phyloP scores from a whole-genome alignment of 2,888 invertebrate species.

The Stenodema calcarata region DNA sequence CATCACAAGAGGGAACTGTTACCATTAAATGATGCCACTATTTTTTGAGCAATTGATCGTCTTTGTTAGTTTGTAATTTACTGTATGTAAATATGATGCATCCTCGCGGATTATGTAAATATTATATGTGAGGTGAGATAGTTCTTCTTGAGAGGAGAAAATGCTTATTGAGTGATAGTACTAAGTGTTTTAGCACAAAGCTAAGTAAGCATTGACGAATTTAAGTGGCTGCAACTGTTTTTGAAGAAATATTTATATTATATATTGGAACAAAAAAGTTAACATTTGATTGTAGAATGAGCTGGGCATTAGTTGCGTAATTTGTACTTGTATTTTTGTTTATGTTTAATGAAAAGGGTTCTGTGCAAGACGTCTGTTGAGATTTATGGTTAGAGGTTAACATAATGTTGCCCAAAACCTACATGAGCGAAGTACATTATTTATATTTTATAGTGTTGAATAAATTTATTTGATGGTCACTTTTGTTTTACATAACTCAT shows the following conservation, averaged over 20 bases:
- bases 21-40: background rate
- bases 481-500: background rate
- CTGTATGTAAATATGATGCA: background rate
- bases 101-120: background rate
- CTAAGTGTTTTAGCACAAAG: background rate
- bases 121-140: background rate
- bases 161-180: background rate
- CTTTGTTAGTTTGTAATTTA: background rate
- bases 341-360: background rate
- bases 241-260: background rate
- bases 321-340: conserved; percentile 1
- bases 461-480: background rate
- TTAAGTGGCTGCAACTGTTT: background rate
- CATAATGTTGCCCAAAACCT: background rate
- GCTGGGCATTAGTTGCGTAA: background rate
- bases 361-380: background rate
- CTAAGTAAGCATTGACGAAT: background rate
- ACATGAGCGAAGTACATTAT: background rate
- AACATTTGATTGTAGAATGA: background rate
- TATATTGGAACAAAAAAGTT: background rate
- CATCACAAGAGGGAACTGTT: no score
- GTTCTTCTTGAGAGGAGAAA: background rate
- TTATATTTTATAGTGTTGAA: background rate
- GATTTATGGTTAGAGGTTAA: background rate
- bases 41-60: background rate